These are phyloP conservation scores for Megathymus violae DNA, from an alignment of 1,140 invertebrate species.

Conservation along the genomic window DNA sequence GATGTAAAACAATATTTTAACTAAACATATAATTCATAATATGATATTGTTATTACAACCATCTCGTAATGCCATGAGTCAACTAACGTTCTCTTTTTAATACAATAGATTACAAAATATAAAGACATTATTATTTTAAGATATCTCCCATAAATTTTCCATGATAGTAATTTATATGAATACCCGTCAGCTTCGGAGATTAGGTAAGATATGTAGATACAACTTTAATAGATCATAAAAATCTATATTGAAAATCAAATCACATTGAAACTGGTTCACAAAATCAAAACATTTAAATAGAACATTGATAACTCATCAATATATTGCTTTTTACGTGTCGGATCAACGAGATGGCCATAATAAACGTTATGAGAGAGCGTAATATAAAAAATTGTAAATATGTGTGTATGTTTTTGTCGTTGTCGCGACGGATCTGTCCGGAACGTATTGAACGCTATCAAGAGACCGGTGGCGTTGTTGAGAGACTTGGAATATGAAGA, in stretches of 20 bases:
- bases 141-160: background rate
- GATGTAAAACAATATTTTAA: background rate
- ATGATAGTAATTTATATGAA: background rate
- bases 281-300: background rate
- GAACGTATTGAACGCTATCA: too few species aligned
- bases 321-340: too few species aligned
- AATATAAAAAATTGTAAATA: too few species aligned
- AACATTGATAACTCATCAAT: too few species aligned
- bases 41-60: too few species aligned
- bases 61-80: background rate
- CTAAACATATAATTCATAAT: background rate
- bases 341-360: too few species aligned
- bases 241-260: background rate
- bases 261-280: background rate
- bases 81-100: background rate
- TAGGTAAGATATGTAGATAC: background rate
- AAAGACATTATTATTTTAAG: background rate
- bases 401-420: too few species aligned
- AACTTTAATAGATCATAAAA: background rate
- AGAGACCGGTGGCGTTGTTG: too few species aligned
- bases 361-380: too few species aligned
- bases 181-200: background rate
- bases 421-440: too few species aligned
- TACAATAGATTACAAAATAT: background rate
- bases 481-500: too few species aligned